Evolutionary conservation across 1,140 invertebrate genomes (phyloP).

Genomic region (Ostrea edulis): DNA sequence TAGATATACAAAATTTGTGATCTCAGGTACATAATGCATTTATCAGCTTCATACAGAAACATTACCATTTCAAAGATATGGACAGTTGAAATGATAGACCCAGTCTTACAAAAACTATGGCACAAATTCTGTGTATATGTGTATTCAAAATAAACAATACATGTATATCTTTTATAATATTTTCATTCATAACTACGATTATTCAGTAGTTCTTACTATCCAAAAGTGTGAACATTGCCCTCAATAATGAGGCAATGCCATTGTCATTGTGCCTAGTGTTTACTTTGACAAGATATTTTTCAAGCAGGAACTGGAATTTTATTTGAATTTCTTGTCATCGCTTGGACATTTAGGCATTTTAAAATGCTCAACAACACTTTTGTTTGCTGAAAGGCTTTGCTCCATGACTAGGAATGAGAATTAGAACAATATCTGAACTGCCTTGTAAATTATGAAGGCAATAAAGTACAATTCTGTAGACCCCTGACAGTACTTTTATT

Average conservation of each 20-base stretch:
- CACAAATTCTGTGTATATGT: too few species aligned
- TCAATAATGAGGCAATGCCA: neutral
- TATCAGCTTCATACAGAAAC: too few species aligned
- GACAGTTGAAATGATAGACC: too few species aligned
- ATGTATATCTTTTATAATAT: neutral
- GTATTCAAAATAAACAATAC: neutral
- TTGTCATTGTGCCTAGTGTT: neutral
- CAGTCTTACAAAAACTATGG: too few species aligned
- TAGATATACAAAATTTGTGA: too few species aligned
- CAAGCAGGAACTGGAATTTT: neutral
- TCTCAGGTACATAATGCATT: too few species aligned
- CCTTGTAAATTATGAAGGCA: conserved; percentile 19
- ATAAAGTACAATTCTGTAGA: neutral
- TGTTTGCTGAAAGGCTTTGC: conserved; percentile 36
- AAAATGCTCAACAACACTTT: conserved; percentile 13
- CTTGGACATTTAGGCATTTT: conserved; percentile 34
- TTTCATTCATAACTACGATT: neutral
- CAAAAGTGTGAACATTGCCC: neutral
- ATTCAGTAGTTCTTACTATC: neutral
- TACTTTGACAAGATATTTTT: conserved; percentile 20
- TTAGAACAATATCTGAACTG: conserved; percentile 31
- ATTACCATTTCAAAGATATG: too few species aligned
- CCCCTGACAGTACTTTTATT: neutral
- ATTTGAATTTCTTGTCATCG: conserved; percentile 28
- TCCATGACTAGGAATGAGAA: neutral